Evolutionary conservation across 1,140 invertebrate genomes (phyloP), one percentile per base, ranked within the genome.

Genomic region (Oryzaephilus surinamensis): DNA sequence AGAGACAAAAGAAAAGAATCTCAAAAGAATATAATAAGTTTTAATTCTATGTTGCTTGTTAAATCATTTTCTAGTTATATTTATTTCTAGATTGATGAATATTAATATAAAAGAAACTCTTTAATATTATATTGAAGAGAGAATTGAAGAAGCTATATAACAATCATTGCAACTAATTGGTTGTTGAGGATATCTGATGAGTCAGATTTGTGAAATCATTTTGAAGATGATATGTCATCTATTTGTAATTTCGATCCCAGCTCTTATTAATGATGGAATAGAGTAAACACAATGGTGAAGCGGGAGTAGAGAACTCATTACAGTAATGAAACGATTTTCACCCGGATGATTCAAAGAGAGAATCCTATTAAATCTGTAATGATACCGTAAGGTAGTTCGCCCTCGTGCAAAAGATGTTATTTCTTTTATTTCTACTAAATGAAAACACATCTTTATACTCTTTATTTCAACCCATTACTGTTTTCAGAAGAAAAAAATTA

Each of bases 281-380:
- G 27, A 38, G 27, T 38, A 48, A 43, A 44, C 34, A 48, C 46
- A 48, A 48, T 48, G 46, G 43, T 19, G 21, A 38, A 29, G 23
- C n/a, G 39, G 32, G 32, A 46, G 44, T 42, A 39, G 35, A 36
- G 46, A 44, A 48, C 38, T 48, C 46, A 48, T 48, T 48, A 48
- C 28, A 28, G 41, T 48, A 48, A 48, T 48, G 46, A 48, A 48
- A 48, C 41, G 46, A 48, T 48, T 44, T 33, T 32, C 36, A 39
- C 38, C 37, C 46, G 41, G 41, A 43, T 48, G 46, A 48, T 43
- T 44, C 46, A 48, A 38, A 40, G 33, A 34, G 44, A 32, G 40
- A 27, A 41, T 46, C 44, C 39, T 46, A 46, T 46, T 46, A 46
- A 39, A 46, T 29, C 31, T 6, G 38, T 46, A 46, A 46, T 46